Evolutionary conservation across 2,888 invertebrate species (phyloP).

Genomic region (Linnaemya vulpina): DNA sequence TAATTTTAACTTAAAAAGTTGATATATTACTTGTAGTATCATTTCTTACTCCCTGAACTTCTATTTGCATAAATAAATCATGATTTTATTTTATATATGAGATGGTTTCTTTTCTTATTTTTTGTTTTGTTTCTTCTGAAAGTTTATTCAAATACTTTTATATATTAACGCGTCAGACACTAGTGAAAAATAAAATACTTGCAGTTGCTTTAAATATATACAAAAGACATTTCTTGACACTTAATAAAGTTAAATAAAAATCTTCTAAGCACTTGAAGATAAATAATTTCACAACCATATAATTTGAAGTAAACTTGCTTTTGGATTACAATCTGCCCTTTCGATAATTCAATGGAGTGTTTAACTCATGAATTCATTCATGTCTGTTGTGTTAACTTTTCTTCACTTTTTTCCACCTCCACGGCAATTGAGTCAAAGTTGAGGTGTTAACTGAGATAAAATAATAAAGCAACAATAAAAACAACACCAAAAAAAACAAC

Average conservation of each 20-base stretch:
- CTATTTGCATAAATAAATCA: constrained; percentile 1
- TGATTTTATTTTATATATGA: neutral
- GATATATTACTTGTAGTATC: neutral
- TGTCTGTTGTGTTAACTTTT: constrained; percentile 19
- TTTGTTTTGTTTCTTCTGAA: neutral
- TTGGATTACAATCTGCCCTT: neutral
- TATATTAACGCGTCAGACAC: neutral
- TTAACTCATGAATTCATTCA: constrained; percentile 1
- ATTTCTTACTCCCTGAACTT: neutral
- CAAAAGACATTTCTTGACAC: too few species aligned
- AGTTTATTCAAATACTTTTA: neutral
- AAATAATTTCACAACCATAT: neutral
- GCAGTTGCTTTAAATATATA: neutral
- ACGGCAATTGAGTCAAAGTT: constrained; percentile 49
- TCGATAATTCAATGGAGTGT: neutral
- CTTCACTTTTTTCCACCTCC: constrained; percentile 18
- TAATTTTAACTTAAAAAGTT: neutral
- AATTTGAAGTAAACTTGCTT: neutral
- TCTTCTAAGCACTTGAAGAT: too few species aligned
- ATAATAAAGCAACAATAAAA: constrained; percentile 18
- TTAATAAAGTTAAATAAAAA: neutral
- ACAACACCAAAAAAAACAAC: neutral
- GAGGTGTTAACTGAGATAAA: constrained; percentile 38
- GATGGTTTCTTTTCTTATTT: neutral
- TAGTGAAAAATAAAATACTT: neutral